Evolutionary conservation across 1,140 invertebrate genomes (phyloP), one percentile per base, ranked within the genome.

Genomic region (Pseudomyrmex sp.): DNA sequence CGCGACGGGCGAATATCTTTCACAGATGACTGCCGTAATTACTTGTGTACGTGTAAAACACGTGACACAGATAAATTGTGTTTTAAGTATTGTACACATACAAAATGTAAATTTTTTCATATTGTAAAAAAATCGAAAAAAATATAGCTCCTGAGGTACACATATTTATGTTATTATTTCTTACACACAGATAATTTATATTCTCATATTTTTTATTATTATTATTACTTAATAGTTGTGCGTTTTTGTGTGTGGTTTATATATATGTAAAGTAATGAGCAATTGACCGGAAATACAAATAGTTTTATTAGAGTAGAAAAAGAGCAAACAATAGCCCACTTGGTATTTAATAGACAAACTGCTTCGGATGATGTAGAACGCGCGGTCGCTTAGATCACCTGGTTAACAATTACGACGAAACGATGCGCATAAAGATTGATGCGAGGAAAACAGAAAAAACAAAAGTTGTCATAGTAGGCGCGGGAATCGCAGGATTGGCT

Each of bases 401-500:
- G 46, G 79, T 82, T 70, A 74, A 56, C 54, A 75, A 63, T 48
- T 77, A 84, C 52, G 20, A 89, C 52, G 86, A 83, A 56, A 18
- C 46, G n/a, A 72, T 86, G 76, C 44, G 82, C 66, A 86, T 88
- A 88, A 84, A 88, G 84, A 74, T 23, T 48, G 72, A 77, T 74
- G 54, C n/a, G 5, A 65, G 2, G 63, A 69, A 35, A 62, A n/a
- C 10, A 10, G 85, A 90, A 63, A 87, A 52, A 58, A 91, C 90
- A 10, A 89, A 83, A 84, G 76, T 96, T 46, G 92, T 95, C 2
- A 96, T 96, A 80, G 86, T 96, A 69, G 96, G 96, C n/a, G 96
- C 95, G 59, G 96, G 96, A 65, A 94, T 96, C 77, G 95, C 96
- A 12, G 96, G 96, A 70, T 90, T 96, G 59, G 94, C 94, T 50